Percentiles rank a stretch among this genome's conserved stretches.
phyloP scores from a whole-genome alignment of 2,113 vertebrate genomes.

The Cyprinodon tularosa region DNA sequence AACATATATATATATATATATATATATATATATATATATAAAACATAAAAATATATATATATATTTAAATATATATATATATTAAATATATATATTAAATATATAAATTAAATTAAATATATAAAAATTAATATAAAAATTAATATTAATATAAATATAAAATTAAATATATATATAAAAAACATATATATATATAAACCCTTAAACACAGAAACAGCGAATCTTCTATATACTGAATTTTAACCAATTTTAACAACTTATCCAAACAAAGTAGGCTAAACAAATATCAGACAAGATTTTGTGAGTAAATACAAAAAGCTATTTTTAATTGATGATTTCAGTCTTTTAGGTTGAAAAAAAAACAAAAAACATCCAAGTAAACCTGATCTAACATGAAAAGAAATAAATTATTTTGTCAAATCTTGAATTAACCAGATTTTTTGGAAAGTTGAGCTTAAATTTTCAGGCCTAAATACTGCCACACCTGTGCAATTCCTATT shows the following conservation, averaged over 20 bases:
- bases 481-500: neutral
- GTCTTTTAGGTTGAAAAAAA: neutral
- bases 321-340: neutral
- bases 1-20: no score
- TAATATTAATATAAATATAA: no score
- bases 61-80: no score
- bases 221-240: no score
- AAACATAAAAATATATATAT: no score
- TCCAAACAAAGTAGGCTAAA: neutral
- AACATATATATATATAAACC: no score
- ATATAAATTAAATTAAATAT: no score
- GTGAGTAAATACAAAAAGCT: neutral
- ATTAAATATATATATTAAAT: no score
- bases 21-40: no score
- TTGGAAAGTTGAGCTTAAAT: neutral
- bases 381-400: neutral
- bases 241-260: neutral
- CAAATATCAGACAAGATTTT: neutral
- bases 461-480: neutral
- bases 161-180: no score
- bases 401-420: neutral
- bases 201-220: no score
- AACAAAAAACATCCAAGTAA: no score
- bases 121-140: neutral
- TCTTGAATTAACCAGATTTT: neutral